A percentile compares a stretch with the other conserved stretches of the same genome.
These are phyloP conservation scores for Drosophila multiciliata DNA, from an alignment of 2,888 invertebrate genomes.

Conservation along the genomic window DNA sequence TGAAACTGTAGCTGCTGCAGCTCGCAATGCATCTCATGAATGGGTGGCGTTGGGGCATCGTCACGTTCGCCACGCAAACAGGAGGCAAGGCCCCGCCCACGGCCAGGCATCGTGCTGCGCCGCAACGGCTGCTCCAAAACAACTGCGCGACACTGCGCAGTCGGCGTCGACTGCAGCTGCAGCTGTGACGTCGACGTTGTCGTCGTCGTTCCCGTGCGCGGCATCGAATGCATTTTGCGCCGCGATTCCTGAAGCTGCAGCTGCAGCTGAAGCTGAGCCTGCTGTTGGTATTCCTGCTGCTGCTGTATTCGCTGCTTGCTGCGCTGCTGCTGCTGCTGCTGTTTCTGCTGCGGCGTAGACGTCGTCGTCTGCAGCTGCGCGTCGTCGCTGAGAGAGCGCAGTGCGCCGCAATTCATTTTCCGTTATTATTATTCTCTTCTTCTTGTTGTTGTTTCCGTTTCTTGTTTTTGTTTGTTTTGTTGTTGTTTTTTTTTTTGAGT, in stretches of 20 bases:
- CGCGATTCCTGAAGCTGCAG: slow-evolving; percentile 26
- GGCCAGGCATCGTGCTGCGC: slow-evolving; percentile 82
- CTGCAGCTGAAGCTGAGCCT: slow-evolving; percentile 29
- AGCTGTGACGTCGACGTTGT: slow-evolving; percentile 21
- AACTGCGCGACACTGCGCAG: slow-evolving; percentile 46
- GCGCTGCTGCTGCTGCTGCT: slow-evolving; percentile 44
- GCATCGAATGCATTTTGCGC: slow-evolving; percentile 71
- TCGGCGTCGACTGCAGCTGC: slow-evolving; percentile 28
- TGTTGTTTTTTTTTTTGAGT: slow-evolving; percentile 23
- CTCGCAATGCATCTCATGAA: slow-evolving; percentile 67
- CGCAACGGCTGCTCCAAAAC: slow-evolving; percentile 72
- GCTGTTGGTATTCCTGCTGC: slow-evolving; percentile 28
- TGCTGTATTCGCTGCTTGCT: slow-evolving; percentile 33
- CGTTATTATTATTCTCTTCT: slow-evolving; percentile 1
- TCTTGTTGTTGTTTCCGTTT: slow-evolving; percentile 21
- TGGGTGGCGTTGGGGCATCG: slow-evolving; percentile 77
- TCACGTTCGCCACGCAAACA: slow-evolving; percentile 85
- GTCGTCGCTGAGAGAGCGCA: slow-evolving; percentile 81
- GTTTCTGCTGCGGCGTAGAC: slow-evolving; percentile 27
- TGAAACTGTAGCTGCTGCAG: slow-evolving; percentile 67
- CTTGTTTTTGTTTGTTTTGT: slow-evolving; percentile 7
- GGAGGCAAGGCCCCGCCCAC: slow-evolving; percentile 84
- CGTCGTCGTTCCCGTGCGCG: slow-evolving; percentile 48
- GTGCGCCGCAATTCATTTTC: slow-evolving; percentile 84
- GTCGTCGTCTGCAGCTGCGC: slow-evolving; percentile 56